phyloP scores from a whole-genome alignment of 2,888 invertebrate genomes.

The Pachycephus smyrnensis region DNA sequence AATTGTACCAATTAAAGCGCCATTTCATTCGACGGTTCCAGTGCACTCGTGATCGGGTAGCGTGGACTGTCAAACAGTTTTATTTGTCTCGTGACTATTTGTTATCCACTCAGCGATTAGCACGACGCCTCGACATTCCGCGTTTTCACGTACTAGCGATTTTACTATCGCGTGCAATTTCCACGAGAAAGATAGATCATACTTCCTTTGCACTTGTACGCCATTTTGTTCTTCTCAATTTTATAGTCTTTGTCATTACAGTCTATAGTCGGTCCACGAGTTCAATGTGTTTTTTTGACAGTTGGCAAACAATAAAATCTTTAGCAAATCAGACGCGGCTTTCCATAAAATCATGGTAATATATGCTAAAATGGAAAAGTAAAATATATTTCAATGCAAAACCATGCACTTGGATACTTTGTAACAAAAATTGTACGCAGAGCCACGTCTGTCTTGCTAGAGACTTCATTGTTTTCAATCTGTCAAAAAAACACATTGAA shows the following conservation, averaged over 20 bases:
- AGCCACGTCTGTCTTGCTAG: neutral
- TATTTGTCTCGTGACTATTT: slow-evolving; percentile 4
- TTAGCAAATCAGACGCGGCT: too few relatives aligned
- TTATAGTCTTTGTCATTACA: too few relatives aligned
- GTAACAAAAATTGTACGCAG: neutral
- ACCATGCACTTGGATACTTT: too few relatives aligned
- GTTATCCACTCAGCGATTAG: neutral
- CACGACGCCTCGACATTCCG: neutral
- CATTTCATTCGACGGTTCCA: neutral
- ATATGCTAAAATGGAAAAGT: too few relatives aligned
- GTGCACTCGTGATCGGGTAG: slow-evolving; percentile 1
- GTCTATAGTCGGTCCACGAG: too few relatives aligned
- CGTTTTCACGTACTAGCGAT: neutral
- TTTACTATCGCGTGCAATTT: neutral
- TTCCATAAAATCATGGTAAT: too few relatives aligned
- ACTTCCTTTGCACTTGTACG: neutral
- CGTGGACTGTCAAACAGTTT: neutral
- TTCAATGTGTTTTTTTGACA: too few relatives aligned
- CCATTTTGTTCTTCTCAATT: neutral
- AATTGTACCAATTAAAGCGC: slow-evolving; percentile 33
- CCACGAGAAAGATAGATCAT: neutral
- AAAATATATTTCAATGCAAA: too few relatives aligned
- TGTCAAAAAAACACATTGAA: neutral
- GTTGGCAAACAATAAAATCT: neutral
- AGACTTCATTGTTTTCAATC: neutral